These are phyloP conservation scores for Piscicola geometra DNA, from an alignment of 2,888 invertebrate genomes.

Conservation along the genomic window DNA sequence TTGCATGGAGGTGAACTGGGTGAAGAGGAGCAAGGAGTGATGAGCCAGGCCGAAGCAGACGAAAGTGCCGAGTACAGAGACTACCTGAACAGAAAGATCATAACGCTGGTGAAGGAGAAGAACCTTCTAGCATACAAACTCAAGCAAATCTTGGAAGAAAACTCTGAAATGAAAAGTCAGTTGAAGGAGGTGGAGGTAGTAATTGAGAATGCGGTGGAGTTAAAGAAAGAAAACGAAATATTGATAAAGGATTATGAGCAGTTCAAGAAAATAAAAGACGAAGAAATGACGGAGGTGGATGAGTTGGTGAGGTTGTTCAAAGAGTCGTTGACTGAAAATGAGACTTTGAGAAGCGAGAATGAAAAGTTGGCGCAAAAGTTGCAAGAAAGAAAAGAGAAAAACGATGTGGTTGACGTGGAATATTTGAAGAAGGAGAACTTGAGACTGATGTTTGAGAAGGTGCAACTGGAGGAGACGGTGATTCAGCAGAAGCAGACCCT, in stretches of 20 bases:
- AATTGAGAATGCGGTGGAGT: slow-evolving; percentile 29
- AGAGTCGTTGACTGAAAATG: slow-evolving; percentile 36
- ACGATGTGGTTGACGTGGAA: slow-evolving; percentile 26
- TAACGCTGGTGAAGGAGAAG: slow-evolving; percentile 34
- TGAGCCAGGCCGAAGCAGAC: neutral
- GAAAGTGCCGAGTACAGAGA: neutral
- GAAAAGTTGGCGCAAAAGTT: slow-evolving; percentile 26
- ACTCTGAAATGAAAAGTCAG: slow-evolving; percentile 29
- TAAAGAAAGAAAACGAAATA: slow-evolving; percentile 36
- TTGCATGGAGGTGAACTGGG: neutral
- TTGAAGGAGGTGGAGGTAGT: slow-evolving; percentile 34
- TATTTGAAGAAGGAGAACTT: slow-evolving; percentile 30
- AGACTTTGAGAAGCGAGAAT: slow-evolving; percentile 30
- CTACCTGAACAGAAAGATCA: neutral
- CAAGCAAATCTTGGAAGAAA: slow-evolving; percentile 33
- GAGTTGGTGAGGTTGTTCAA: slow-evolving; percentile 35
- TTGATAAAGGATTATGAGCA: slow-evolving; percentile 33
- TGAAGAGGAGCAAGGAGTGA: neutral
- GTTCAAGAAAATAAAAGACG: slow-evolving; percentile 24
- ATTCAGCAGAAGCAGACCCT: slow-evolving; percentile 28
- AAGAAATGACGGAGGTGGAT: slow-evolving; percentile 34
- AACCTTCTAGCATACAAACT: slow-evolving; percentile 28
- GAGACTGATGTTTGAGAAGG: slow-evolving; percentile 26
- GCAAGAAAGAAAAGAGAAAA: neutral
- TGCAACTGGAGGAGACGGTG: slow-evolving; percentile 30